Base-by-base conservation (phyloP, 2,113 vertebrate genomes). In the Malurus cyaneus region DNA sequence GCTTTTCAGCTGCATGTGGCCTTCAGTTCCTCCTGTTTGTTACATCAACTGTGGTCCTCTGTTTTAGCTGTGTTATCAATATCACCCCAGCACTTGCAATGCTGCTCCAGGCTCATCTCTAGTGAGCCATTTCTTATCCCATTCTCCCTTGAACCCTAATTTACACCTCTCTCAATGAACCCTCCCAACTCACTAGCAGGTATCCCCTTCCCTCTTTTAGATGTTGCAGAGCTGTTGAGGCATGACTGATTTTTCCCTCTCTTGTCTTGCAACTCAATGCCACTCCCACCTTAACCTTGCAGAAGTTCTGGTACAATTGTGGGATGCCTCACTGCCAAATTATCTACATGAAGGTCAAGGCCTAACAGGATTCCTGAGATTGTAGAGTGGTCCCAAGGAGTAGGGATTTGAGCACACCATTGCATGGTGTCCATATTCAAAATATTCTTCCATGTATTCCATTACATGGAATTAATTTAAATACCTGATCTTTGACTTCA, bases 31-130 rank as follows among this genome's bases (percentile, higher is more conserved):
- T 56, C 9, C 13, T 56, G 34, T 71, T 64, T 71, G 29, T 64
- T 79, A 41, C 3, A 7, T 12, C 11, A 64, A 0, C 50, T 62
- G 18, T 42, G 23, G 14, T 46, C 14, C 10, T 39, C 28, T 73
- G 23, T n/a, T 41, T 54, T 34, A 52, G 20, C 36, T 52, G 20
- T n/a, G 17, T 29, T 71, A 25, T 0, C 16, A 3, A 0, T 71
- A 41, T 64, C 20, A 72, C 5, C 8, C 13, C 34, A 49, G 14
- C 3, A 4, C 20, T 49, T 6, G 4, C 4, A 2, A 2, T 34
- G 31, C 34, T 64, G 14, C 20, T 9, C 11, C 0, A 2, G 20
- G 3, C 25, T 72, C 31, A 26, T 42, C 20, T 34, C n/a, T 26
- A 36, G 31, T 42, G 31, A 42, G 8, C 8, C 9, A 32, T 5